Evolutionary conservation across 2,888 invertebrate species (phyloP).

Genomic region (Tinea pellionella): DNA sequence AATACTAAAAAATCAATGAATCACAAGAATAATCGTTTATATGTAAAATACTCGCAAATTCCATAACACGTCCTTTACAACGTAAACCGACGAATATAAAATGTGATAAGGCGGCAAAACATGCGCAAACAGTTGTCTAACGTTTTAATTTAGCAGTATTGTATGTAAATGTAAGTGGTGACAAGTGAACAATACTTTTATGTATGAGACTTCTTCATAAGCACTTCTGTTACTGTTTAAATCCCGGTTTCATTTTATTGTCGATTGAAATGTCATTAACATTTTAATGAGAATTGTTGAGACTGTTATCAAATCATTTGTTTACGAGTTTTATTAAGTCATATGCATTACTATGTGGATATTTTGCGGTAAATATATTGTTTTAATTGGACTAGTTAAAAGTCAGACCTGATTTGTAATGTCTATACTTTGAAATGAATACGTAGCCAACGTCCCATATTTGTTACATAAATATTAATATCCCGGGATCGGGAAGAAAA

Average conservation of each 20-base stretch:
- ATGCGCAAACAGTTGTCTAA: background rate
- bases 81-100: too few species aligned
- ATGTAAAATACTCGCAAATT: background rate
- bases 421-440: too few species aligned
- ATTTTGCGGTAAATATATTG: too few species aligned
- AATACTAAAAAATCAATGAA: background rate
- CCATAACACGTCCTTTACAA: too few species aligned
- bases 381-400: too few species aligned
- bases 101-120: background rate
- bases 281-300: background rate
- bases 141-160: background rate
- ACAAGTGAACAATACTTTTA: background rate
- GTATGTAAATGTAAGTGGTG: conserved; percentile 3
- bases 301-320: background rate
- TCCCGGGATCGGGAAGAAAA: too few species aligned
- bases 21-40: background rate
- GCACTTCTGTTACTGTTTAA: background rate
- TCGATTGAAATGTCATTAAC: background rate
- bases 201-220: background rate
- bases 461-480: too few species aligned
- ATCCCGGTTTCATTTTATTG: background rate
- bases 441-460: too few species aligned
- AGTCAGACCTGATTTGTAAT: too few species aligned
- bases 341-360: too few species aligned
- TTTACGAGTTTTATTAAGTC: background rate